phyloP scores from a whole-genome alignment of 2,113 vertebrate genomes.

The Prionailurus viverrinus region DNA sequence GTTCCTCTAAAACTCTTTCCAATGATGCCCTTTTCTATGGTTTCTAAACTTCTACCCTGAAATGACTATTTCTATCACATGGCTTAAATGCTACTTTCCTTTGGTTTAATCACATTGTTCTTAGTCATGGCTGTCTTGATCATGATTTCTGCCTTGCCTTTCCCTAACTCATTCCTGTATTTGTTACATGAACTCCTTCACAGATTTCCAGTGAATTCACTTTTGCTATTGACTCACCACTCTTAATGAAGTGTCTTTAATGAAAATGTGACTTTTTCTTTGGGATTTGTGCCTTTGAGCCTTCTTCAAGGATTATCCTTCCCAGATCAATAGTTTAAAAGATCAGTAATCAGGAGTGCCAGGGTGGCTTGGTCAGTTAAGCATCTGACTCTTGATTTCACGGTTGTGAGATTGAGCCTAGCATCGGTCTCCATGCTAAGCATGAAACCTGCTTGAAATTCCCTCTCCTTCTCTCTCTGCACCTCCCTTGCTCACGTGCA shows the following conservation, averaged over 20 bases:
- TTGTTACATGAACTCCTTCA: not conserved
- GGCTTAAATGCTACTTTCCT: not conserved
- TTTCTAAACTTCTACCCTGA: not conserved
- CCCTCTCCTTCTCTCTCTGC: too few relatives aligned
- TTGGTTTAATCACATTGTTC: not conserved
- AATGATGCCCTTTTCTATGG: not conserved
- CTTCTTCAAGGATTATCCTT: not conserved
- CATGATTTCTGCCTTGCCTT: not conserved
- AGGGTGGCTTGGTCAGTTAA: too few relatives aligned
- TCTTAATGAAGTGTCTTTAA: not conserved
- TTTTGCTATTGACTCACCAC: not conserved
- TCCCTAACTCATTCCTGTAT: not conserved
- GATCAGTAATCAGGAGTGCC: not conserved
- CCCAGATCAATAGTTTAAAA: conserved; percentile 5
- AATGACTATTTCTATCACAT: not conserved
- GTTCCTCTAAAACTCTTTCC: not conserved
- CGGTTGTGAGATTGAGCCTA: too few relatives aligned
- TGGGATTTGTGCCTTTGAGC: not conserved
- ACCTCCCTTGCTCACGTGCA: too few relatives aligned
- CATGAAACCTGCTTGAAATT: too few relatives aligned
- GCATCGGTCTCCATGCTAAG: too few relatives aligned
- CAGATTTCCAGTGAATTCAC: not conserved
- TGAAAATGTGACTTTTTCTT: conserved; percentile 38
- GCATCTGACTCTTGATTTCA: too few relatives aligned
- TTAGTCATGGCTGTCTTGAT: not conserved